Evolutionary conservation across 2,113 vertebrate genomes (phyloP), one percentile per base, ranked within the genome.

Genomic region (Oenanthe oenanthe): DNA sequence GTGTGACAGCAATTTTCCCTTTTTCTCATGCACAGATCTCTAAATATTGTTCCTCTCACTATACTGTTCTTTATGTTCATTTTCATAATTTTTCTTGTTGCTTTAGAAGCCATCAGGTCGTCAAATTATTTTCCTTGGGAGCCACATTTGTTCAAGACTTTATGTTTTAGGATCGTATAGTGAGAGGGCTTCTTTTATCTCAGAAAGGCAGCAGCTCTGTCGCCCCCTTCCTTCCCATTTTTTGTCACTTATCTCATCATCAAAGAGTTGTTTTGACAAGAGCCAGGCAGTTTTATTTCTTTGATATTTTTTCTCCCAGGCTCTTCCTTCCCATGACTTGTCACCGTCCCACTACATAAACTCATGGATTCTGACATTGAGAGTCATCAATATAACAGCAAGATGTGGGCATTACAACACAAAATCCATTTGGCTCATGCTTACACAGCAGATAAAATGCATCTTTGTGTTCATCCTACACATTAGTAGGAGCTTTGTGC

Each of bases 261-360:
- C 79, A 92, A 81, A 74, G n/a, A 19, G 36, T 25, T 91, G 61
- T 81, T 95, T 92, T 92, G 65, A 86, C 57, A 93, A 71, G 57
- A 92, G 25, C 4, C n/a, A 67, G 14, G 32, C 17, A 22, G 61
- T 78, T 92, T 87, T 67, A 50, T 81, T 84, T 58, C 51, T 83
- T 83, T 53, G 56, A 5, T 36, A 4, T 28, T 77, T 43, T 90
- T 93, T 84, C 54, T 89, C 65, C 36, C 36, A 72, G 32, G 48
- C 17, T 38, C n/a, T 84, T 71, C 65, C 58, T 89, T 89, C 66
- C 73, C 45, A 38, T 78, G 66, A 76, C 57, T 82, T 72, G 65
- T 53, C 83, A 80, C 73, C 18, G 8, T 86, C 51, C 65, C 70
- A 72, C 90, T 78, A 57, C 40, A 57, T 68, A 88, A 92, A 32